phyloP scores from a whole-genome alignment of 2,888 invertebrate species.

The Eristalis tenax region DNA sequence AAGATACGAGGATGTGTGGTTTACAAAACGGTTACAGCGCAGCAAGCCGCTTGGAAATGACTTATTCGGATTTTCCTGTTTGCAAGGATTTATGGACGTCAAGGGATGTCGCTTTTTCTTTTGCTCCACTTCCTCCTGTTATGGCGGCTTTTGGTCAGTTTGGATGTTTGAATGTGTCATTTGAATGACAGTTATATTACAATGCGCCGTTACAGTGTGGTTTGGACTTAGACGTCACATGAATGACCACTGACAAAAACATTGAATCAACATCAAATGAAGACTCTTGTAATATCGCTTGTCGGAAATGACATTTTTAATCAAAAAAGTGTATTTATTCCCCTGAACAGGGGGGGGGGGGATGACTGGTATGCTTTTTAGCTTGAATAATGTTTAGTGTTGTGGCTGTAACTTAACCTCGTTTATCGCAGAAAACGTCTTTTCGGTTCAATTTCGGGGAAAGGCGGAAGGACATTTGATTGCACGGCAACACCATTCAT shows the following conservation, averaged over 20 bases:
- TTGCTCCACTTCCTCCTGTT: not conserved
- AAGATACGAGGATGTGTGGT: not conserved
- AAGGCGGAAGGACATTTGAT: too few relatives aligned
- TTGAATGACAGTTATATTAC: not conserved
- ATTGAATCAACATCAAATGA: not conserved
- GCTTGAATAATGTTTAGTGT: too few relatives aligned
- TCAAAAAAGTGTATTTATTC: not conserved
- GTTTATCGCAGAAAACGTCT: too few relatives aligned
- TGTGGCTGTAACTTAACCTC: too few relatives aligned
- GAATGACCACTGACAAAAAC: not conserved
- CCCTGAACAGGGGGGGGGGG: too few relatives aligned
- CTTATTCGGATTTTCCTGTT: slow-evolving; percentile 60
- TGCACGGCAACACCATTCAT: too few relatives aligned
- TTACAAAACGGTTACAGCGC: slow-evolving; percentile 65
- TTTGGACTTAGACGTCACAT: not conserved
- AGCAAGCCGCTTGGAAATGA: slow-evolving; percentile 44
- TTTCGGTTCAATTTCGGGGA: too few relatives aligned
- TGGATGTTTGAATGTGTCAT: slow-evolving; percentile 36
- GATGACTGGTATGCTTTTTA: too few relatives aligned
- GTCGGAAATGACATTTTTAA: not conserved
- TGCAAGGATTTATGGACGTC: slow-evolving; percentile 64
- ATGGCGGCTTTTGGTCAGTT: slow-evolving; percentile 2
- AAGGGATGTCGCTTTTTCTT: slow-evolving; percentile 22
- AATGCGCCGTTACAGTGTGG: not conserved
- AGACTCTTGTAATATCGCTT: not conserved